Evolutionary conservation across 2,888 invertebrate species (phyloP).

Genomic region (Dorcus hopei): DNA sequence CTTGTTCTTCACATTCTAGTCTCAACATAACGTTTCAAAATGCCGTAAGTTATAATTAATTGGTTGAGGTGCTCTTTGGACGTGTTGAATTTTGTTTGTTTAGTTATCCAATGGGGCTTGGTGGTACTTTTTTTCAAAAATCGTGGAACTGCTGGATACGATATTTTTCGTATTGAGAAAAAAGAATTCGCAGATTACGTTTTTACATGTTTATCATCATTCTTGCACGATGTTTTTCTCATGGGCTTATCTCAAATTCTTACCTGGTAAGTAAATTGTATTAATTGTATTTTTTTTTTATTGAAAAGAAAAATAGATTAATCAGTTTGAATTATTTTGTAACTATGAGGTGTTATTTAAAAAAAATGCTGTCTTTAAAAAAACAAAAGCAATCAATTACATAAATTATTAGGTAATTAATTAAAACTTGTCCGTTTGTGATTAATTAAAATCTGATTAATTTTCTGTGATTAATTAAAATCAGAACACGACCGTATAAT

Average conservation of each 20-base stretch:
- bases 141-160: conserved; percentile 75
- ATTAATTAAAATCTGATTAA: neutral
- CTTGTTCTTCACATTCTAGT: neutral
- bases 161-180: conserved; percentile 88
- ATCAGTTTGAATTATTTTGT: too few relatives aligned
- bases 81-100: conserved; percentile 24
- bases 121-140: conserved; percentile 79
- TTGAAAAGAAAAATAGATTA: too few relatives aligned
- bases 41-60: neutral
- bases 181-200: conserved; percentile 83
- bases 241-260: conserved; percentile 76
- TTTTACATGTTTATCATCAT: conserved; percentile 88
- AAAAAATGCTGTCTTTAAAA: too few relatives aligned
- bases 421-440: neutral
- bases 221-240: conserved; percentile 74
- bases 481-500: too few relatives aligned
- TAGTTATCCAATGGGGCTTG: conserved; percentile 65
- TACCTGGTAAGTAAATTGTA: conserved; percentile 58
- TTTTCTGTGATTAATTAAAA: too few relatives aligned
- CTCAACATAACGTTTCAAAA: neutral
- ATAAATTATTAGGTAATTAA: too few relatives aligned
- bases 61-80: neutral
- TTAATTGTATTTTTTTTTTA: too few relatives aligned
- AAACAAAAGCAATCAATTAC: too few relatives aligned
- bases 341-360: too few relatives aligned